Conservation (phyloP, 1,140 invertebrate genomes). For the Linepithema humile region DNA sequence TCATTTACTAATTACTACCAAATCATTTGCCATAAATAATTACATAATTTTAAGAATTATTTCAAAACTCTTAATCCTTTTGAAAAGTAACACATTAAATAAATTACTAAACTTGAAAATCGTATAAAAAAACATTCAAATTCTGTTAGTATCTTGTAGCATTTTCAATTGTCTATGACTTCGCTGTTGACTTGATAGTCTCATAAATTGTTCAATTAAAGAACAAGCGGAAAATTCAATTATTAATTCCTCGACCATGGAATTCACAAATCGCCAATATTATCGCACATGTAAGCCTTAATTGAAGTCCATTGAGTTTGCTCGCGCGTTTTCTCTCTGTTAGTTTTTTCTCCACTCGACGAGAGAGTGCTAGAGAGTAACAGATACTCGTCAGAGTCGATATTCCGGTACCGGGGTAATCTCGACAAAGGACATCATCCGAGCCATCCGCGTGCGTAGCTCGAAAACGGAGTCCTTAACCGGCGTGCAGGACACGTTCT, state of each 20-base stretch:
- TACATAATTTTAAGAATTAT: not conserved
- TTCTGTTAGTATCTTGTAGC: not conserved
- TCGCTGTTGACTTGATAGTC: no score
- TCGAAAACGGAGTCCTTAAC: conserved; percentile 77
- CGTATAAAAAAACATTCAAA: not conserved
- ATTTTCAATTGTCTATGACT: not conserved
- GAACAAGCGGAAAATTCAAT: conserved; percentile 16
- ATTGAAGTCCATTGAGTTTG: conserved; percentile 22
- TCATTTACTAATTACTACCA: no score
- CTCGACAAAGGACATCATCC: conserved; percentile 81
- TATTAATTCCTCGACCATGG: not conserved
- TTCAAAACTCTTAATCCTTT: not conserved
- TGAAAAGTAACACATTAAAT: not conserved
- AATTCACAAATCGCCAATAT: conserved; percentile 19
- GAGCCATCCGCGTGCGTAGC: conserved; percentile 76
- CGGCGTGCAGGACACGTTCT: conserved; percentile 42
- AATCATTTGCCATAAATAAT: not conserved
- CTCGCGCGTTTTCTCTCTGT: not conserved
- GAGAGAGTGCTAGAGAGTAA: not conserved
- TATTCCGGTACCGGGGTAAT: conserved; percentile 75
- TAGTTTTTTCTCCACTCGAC: not conserved
- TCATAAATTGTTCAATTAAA: not conserved
- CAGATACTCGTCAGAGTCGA: conserved; percentile 9
- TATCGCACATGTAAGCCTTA: not conserved
- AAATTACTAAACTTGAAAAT: not conserved